These are phyloP conservation scores for Caenorhabditis wallacei DNA, from an alignment of 2,888 invertebrate species.

Conservation along the genomic window DNA sequence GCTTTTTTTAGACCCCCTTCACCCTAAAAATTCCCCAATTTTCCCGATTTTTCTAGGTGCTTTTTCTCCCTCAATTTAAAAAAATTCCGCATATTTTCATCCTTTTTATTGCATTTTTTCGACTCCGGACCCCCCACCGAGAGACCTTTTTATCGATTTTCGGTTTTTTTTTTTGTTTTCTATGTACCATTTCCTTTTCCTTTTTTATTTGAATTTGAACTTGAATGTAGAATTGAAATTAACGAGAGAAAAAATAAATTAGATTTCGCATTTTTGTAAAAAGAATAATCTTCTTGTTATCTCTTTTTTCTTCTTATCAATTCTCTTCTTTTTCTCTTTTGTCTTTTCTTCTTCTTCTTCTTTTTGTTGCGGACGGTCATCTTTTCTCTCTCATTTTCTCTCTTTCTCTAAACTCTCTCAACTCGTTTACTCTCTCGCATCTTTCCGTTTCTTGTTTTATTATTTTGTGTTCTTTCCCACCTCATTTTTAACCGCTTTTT, in stretches of 20 bases:
- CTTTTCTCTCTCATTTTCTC: not conserved
- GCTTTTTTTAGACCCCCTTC: too few relatives aligned
- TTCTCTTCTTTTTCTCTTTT: constrained; percentile 11
- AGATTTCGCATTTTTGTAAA: not conserved
- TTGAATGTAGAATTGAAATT: too few relatives aligned
- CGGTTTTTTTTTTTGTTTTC: not conserved
- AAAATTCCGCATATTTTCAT: not conserved
- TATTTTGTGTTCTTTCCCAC: too few relatives aligned
- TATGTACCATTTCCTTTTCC: not conserved
- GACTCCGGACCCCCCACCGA: too few relatives aligned
- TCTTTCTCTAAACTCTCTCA: not conserved
- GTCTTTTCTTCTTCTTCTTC: not conserved
- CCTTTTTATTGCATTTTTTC: not conserved
- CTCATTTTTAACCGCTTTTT: too few relatives aligned
- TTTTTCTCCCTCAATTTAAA: not conserved
- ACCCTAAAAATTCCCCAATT: too few relatives aligned
- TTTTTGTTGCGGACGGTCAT: not conserved
- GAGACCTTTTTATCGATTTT: not conserved
- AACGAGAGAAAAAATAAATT: not conserved
- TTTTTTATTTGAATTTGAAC: too few relatives aligned
- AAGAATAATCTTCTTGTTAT: not conserved
- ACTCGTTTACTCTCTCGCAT: not conserved
- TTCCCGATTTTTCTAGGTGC: not conserved
- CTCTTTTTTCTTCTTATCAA: constrained; percentile 29
- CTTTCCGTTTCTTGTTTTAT: not conserved